phyloP scores from a whole-genome alignment of 2,113 vertebrate genomes.

The Mandrillus leucophaeus region DNA sequence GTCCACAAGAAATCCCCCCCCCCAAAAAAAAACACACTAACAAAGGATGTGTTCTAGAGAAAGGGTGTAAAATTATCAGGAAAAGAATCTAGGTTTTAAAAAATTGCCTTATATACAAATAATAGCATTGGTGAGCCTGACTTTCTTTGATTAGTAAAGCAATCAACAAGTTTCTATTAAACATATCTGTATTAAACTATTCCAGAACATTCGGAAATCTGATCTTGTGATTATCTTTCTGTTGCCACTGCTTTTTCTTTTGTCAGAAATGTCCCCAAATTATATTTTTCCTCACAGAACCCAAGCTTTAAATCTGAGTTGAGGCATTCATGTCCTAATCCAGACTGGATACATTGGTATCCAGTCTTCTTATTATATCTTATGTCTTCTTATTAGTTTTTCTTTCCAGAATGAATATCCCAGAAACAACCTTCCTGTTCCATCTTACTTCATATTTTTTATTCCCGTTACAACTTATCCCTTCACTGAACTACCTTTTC shows the following conservation, averaged over 20 bases:
- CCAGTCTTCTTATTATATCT: neutral
- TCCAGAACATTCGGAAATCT: neutral
- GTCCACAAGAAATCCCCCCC: neutral
- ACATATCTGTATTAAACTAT: neutral
- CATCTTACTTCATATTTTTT: neutral
- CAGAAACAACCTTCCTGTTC: neutral
- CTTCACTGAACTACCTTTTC: neutral
- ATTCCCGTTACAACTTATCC: neutral
- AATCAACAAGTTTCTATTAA: neutral
- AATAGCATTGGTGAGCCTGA: neutral
- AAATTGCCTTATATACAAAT: neutral
- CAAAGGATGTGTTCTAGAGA: neutral
- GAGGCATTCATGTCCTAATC: neutral
- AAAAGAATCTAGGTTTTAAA: neutral
- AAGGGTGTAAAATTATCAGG: neutral
- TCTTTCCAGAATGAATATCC: neutral
- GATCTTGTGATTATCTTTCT: neutral
- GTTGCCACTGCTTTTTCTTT: neutral
- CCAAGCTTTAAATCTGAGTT: neutral
- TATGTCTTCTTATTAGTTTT: neutral
- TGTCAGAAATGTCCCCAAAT: neutral
- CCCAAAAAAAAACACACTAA: neutral
- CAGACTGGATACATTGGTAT: neutral
- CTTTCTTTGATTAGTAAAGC: neutral
- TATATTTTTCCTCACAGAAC: conserved; percentile 12